phyloP scores from a whole-genome alignment of 2,797 vertebrate genomes.

The Mastacembelus armatus region DNA sequence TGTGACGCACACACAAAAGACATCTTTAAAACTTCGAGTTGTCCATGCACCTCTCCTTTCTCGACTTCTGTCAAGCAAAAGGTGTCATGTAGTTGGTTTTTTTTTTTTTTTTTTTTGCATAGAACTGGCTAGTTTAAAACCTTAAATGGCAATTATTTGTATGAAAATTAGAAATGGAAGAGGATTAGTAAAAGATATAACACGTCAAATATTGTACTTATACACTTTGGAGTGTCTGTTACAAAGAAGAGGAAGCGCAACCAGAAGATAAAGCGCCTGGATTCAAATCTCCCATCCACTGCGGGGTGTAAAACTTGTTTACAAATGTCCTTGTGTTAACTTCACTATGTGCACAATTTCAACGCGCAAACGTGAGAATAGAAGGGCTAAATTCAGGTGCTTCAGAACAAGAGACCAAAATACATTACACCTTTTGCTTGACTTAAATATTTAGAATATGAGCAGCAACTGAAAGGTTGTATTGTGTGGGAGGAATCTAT shows the following conservation, averaged over 20 bases:
- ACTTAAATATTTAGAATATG: conserved; percentile 80
- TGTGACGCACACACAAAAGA: conserved; percentile 21
- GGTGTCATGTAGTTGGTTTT: neutral
- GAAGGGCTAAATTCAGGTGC: neutral
- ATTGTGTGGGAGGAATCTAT: conserved; percentile 88
- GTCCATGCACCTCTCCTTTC: neutral
- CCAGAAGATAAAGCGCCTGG: neutral
- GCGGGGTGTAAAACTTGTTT: neutral
- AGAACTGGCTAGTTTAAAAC: neutral
- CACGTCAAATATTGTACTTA: neutral
- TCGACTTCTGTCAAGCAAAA: neutral
- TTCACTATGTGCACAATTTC: conserved; percentile 23
- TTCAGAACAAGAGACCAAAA: conserved; percentile 18
- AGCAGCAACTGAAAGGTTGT: conserved; percentile 89
- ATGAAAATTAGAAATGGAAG: too few species aligned
- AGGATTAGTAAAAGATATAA: too few species aligned
- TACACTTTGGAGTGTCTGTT: neutral
- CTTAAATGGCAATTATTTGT: too few species aligned
- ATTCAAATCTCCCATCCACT: neutral
- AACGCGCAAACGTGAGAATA: neutral
- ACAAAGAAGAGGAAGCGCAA: neutral
- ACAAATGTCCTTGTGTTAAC: conserved; percentile 1
- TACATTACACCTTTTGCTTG: conserved; percentile 28
- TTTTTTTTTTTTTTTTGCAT: neutral
- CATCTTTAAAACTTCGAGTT: conserved; percentile 6